Conservation (phyloP, 2,888 invertebrate genomes). For the Athrips mouffetella region DNA sequence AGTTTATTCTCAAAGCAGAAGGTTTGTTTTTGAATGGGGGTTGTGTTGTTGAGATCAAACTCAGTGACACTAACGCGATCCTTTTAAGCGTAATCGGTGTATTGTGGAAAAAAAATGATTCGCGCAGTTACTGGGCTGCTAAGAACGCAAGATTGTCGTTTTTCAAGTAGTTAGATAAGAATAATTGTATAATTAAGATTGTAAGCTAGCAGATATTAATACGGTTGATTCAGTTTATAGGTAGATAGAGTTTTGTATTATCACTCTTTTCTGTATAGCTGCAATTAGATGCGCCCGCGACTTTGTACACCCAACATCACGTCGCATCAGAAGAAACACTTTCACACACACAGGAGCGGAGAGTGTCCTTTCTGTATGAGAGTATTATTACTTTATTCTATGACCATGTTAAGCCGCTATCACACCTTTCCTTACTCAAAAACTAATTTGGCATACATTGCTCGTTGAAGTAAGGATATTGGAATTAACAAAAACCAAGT, state of each 20-base stretch:
- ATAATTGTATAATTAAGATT: background rate
- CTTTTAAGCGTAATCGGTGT: constrained; percentile 66
- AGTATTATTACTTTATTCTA: too few species aligned
- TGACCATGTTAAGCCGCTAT: too few species aligned
- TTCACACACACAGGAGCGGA: too few species aligned
- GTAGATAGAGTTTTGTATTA: background rate
- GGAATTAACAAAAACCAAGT: too few species aligned
- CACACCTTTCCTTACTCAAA: too few species aligned
- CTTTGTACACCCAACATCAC: too few species aligned
- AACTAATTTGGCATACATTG: too few species aligned
- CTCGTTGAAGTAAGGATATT: too few species aligned
- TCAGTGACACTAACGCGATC: constrained; percentile 65
- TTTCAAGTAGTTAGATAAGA: background rate
- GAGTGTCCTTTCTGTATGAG: too few species aligned
- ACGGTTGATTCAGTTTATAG: background rate
- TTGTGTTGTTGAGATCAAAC: constrained; percentile 42
- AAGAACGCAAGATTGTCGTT: background rate
- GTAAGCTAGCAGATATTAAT: background rate
- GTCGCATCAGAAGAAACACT: too few species aligned
- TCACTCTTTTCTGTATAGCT: too few species aligned
- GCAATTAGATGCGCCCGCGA: too few species aligned
- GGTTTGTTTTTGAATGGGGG: constrained; percentile 33
- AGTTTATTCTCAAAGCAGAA: constrained; percentile 31
- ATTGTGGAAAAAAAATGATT: constrained; percentile 47
- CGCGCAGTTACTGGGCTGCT: constrained; percentile 7